Base-by-base conservation (phyloP, 2,113 vertebrate species). In the Mesoclemmys tuberculata region DNA sequence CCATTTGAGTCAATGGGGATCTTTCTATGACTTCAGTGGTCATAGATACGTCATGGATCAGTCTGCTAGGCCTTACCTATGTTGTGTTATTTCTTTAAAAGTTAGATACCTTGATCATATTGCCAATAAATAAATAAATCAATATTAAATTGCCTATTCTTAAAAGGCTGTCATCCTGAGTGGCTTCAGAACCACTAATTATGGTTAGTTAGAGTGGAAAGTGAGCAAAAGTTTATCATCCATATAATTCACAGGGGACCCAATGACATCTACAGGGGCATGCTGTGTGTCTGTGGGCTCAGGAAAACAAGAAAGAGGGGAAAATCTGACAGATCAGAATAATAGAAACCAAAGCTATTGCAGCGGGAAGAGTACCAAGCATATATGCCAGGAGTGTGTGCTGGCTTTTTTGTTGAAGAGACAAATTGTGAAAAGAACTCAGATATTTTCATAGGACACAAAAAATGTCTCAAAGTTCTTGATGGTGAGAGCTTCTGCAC, bases 221-320 rank as follows among this genome's bases (percentile, higher is more conserved):
- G 84, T 77, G 92, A 90, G 85, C 79, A 92, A 93, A 92, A 89
- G 58, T 77, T 95, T 96, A 97, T 93, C 93, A 77, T 86, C 86
- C 92, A 93, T 95, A 95, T 94, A 95, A 97, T 95, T 97, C 90
- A 90, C 95, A 96, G 95, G 49, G 88, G 5, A 89, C 86, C 93
- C 68, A 96, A 93, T 93, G 86, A 94, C 80, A 55, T 90, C 26
- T 64, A 56, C 54, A 91, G 90, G 92, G 93, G 82, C 44, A 86
- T 96, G 96, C 21, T 38, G 89, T 97, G 96, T 97, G 91, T 84
- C 51, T 68, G 82, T 71, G 81, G 92, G 90, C 77, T 91, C 84
- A 85, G 48, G 86, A 94, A 92, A 89, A 21, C 21, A 38, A 71
- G 21, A 29, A 71, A 77, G 56, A 89, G 92, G 87, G 84, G 51